These are phyloP conservation scores for Meles meles DNA, from an alignment of 2,113 vertebrate species.

Conservation along the genomic window DNA sequence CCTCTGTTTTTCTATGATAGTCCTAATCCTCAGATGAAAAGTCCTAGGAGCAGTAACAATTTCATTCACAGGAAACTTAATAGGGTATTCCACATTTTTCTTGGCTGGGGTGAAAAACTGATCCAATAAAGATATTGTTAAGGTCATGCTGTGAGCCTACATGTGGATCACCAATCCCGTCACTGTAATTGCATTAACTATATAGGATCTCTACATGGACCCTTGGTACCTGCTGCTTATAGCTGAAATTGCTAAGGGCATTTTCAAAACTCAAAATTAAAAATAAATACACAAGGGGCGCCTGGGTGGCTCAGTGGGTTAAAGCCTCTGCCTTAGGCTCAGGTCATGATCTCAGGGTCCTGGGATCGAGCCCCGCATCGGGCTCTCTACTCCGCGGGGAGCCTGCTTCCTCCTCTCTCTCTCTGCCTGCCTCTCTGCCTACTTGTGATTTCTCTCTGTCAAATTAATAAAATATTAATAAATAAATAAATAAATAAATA, in stretches of 20 bases:
- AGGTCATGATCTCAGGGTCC: too few relatives aligned
- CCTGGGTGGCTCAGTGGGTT: too few relatives aligned
- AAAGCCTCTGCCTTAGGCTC: too few relatives aligned
- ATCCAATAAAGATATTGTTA: neutral
- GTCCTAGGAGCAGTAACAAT: neutral
- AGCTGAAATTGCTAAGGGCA: neutral
- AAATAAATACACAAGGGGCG: neutral
- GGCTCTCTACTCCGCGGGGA: too few relatives aligned
- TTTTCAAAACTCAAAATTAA: constrained; percentile 32
- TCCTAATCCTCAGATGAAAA: neutral
- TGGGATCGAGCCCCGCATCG: too few relatives aligned
- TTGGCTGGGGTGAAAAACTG: neutral
- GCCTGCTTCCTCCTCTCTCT: too few relatives aligned
- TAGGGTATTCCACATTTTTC: neutral
- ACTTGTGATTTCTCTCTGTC: too few relatives aligned
- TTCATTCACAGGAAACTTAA: constrained; percentile 10
- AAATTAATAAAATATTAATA: too few relatives aligned
- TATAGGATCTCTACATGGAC: neutral
- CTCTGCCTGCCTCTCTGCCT: too few relatives aligned
- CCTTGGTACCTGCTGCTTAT: neutral
- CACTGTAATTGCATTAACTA: neutral
- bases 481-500: constrained; percentile 6
- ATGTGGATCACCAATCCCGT: neutral
- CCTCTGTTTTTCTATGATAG: neutral
- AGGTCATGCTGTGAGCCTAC: neutral